These are phyloP conservation scores for Ophioderma brevispina DNA, from an alignment of 35 echinoderm and acorn worm species.

Conservation along the genomic window DNA sequence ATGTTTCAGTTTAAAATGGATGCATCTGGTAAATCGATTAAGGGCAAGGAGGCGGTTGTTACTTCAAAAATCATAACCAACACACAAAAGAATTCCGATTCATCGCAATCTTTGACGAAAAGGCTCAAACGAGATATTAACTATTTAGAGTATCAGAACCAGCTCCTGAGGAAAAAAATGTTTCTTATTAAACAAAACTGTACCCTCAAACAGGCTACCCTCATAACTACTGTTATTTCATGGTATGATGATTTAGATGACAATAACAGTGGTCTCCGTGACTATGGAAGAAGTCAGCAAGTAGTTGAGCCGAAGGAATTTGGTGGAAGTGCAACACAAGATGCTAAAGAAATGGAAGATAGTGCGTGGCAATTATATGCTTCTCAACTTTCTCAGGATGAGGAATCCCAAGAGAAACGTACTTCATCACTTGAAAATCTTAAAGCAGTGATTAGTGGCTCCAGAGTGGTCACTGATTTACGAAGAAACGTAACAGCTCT, in stretches of 20 bases:
- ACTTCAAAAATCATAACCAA: no score
- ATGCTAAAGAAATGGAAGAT: background rate
- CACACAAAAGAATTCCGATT: no score
- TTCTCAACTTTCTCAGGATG: background rate
- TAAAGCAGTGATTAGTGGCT: background rate
- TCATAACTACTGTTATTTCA: constrained; percentile 22
- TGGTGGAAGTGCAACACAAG: background rate
- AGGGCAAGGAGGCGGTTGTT: no score
- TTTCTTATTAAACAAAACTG: constrained; percentile 30
- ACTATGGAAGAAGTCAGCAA: background rate
- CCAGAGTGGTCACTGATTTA: background rate
- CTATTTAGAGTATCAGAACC: constrained; percentile 25
- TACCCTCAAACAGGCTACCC: constrained; percentile 26
- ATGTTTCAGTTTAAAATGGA: no score
- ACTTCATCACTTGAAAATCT: background rate
- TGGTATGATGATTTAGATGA: constrained; percentile 32
- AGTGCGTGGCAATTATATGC: background rate
- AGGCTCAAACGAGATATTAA: background rate
- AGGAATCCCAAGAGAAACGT: no score
- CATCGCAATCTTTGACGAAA: background rate
- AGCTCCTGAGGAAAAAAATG: constrained; percentile 30
- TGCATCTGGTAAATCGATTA: no score
- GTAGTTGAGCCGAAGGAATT: background rate
- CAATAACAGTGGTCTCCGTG: background rate
- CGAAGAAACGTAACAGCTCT: background rate